Base-by-base conservation (phyloP, 1,140 invertebrate species). In the Euwallacea similis region DNA sequence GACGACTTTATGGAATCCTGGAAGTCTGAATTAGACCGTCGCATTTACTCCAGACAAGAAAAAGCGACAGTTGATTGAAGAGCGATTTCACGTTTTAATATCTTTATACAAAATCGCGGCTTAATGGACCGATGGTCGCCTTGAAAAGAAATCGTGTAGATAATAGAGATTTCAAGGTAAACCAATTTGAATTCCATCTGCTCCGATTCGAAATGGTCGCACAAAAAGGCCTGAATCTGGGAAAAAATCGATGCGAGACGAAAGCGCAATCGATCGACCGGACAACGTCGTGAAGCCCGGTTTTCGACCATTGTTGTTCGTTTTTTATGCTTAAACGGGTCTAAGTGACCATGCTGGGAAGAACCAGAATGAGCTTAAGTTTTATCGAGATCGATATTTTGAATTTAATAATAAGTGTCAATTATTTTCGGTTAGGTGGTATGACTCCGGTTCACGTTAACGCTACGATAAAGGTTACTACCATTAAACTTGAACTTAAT, bases 101-200 rank as follows among this genome's bases (percentile, higher is more conserved):
- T 50, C 13, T 50, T 10, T 50, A 13, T 50, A 10, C 46, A 56
- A 11, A 56, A 9, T 56, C 8, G 54, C 0, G 16, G 16, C 54
- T n/a, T 56, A 56, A 56, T 56, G 54, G 54, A 21, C 54, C n/a
- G 16, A 21, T 56, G 54, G n/a, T 56, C 54, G 54, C 54, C 54
- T 56, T 56, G n/a, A 56, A 56, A 13, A 56, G 54, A 56, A 56
- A 11, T 56, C 54, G 54, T 15, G 54, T 56, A 56, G 16, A 56
- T 56, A 56, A 56, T 56, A 56, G 16, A 56, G 54, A 56, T 56
- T 56, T 56, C 54, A 56, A 56, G 54, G 54, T 56, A 21, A 56
- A 56, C 54, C 54, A 56, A 56, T 56, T 56, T 56, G 10, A 16
- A 56, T 56, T 56, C 54, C 54, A 56, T 56, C 16, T 56, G 16